phyloP scores from a whole-genome alignment of 1,140 invertebrate species.

The Idris sp. region DNA sequence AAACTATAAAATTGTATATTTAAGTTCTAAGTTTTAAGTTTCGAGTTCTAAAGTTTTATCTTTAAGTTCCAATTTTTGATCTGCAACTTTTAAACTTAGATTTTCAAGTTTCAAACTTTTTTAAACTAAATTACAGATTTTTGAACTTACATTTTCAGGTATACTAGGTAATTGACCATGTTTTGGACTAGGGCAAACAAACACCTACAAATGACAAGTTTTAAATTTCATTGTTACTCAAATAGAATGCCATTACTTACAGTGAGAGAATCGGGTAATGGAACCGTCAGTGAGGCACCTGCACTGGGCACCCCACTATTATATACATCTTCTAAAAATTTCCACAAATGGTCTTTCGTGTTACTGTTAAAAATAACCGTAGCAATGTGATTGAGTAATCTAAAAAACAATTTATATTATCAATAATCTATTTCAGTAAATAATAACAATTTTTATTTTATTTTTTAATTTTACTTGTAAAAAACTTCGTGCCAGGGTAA shows the following conservation, averaged over 20 bases:
- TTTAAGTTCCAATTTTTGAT: too few species aligned
- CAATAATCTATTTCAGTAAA: too few species aligned
- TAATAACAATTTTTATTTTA: too few species aligned
- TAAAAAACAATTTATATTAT: too few species aligned
- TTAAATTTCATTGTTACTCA: not conserved
- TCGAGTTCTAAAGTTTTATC: too few species aligned
- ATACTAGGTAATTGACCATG: slow-evolving; percentile 92
- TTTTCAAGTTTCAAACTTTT: too few species aligned
- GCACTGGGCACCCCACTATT: slow-evolving; percentile 79
- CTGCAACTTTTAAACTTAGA: too few species aligned
- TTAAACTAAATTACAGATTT: too few species aligned
- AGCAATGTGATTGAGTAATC: slow-evolving; percentile 81
- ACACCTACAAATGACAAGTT: slow-evolving; percentile 76
- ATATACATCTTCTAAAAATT: slow-evolving; percentile 84
- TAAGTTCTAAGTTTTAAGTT: too few species aligned
- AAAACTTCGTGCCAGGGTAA: slow-evolving; percentile 97
- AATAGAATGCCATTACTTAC: slow-evolving; percentile 44
- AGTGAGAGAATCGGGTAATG: slow-evolving; percentile 72
- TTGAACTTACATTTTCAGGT: slow-evolving; percentile 92
- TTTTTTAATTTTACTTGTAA: slow-evolving; percentile 84
- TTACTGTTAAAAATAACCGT: slow-evolving; percentile 78
- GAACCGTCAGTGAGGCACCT: slow-evolving; percentile 72
- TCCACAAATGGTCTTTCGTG: slow-evolving; percentile 78
- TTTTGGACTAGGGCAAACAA: slow-evolving; percentile 87
- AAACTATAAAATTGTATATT: too few species aligned